Base-by-base conservation (phyloP, 2,888 invertebrate genomes). In the Drosophila colorata region DNA sequence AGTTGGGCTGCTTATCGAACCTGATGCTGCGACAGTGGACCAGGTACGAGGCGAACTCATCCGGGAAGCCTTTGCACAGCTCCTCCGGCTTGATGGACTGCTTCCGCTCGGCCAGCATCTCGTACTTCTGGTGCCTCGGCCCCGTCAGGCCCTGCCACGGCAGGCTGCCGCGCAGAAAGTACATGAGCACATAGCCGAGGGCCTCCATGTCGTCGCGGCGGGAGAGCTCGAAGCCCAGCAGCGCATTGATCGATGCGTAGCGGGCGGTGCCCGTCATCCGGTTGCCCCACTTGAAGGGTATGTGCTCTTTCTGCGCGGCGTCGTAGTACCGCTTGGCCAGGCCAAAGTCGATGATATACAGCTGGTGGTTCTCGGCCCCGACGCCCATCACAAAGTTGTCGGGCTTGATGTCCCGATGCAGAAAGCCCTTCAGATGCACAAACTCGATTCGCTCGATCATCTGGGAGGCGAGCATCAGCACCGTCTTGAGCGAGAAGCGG, bases 171-270 rank as follows among this genome's bases (percentile, higher is more conserved):
- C 57, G 47, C 4, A 85, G 57, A 8, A 82, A 61, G 18, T 78
- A 82, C 8, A 82, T 40, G 0, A 85, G 8, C 0, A 71, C 40
- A 33, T 81, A 84, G 20, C 71, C 67, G 23, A 82, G 6, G 0
- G 88, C 25, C 37, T 74, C 79, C 64, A 82, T 28, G 16, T 82
- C 81, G n/a, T 82, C 81, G 2, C 88, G 88, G 7, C 81, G 78
- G 3, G 78, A 69, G 1, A 55, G 23, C 28, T 64, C 57, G 1
- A 18, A 1, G 0, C 82, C 67, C 0, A 0, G 1, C 5, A 63
- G 25, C 0, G 79, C 64, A 40, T 69, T 72, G 2, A 53, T 13
- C 2, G 81, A 82, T 4, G 69, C 68, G 46, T 65, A 82, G 14
- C 82, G 65, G 0, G 64, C 53, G 0, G 78, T 85, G 3, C 81